Conservation (phyloP, 2,113 vertebrate genomes). For the Pelmatolapia mariae region DNA sequence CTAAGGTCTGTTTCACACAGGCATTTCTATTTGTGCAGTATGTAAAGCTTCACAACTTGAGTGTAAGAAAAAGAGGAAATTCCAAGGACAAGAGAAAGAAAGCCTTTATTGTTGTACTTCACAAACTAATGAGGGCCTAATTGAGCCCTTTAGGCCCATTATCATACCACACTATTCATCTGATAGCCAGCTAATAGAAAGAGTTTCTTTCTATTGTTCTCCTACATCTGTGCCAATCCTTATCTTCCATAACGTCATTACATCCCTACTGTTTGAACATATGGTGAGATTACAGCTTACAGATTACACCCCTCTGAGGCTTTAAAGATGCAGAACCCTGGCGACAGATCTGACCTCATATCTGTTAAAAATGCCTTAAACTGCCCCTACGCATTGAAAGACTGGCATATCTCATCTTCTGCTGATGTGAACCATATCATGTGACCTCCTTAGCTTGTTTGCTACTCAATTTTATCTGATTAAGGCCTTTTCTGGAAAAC, state of each 20-base stretch:
- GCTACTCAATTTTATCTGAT: slow-evolving; percentile 24
- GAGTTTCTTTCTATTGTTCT: slow-evolving; percentile 24
- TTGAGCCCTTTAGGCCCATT: slow-evolving; percentile 1
- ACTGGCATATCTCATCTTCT: not conserved
- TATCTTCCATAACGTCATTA: slow-evolving; percentile 14
- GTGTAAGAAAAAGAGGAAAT: slow-evolving; percentile 15
- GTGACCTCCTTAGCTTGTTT: not conserved
- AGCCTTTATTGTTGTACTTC: not conserved
- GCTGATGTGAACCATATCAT: not conserved
- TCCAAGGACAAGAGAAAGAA: not conserved
- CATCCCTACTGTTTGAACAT: not conserved
- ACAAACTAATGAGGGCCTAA: not conserved
- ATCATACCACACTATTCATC: slow-evolving; percentile 1
- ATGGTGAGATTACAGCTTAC: not conserved
- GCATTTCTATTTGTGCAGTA: not conserved
- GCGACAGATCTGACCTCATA: not conserved
- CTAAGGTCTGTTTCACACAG: not conserved
- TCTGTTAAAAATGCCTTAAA: not conserved
- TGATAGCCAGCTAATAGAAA: not conserved
- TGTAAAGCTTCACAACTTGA: not conserved
- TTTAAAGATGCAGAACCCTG: not conserved
- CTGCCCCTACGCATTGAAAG: not conserved
- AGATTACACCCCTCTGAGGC: not conserved
- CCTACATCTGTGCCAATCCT: not conserved
- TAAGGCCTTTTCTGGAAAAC: not conserved